phyloP scores from a whole-genome alignment of 2,797 vertebrate species.

The Hydrolagus colliei region DNA sequence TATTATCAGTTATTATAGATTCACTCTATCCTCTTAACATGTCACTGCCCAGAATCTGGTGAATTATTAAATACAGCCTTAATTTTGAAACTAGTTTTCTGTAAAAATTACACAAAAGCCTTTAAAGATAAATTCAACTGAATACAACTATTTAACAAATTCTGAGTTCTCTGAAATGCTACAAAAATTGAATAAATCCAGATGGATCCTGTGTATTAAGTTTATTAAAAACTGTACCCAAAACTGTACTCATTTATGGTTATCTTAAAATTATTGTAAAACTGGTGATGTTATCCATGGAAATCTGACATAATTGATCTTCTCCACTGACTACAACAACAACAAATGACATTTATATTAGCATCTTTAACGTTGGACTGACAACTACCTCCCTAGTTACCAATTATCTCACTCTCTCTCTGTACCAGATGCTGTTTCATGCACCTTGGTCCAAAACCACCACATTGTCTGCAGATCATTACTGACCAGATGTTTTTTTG shows the following conservation, averaged over 20 bases:
- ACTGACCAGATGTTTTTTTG: background rate
- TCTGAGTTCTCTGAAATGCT: no score
- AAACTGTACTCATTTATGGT: slow-evolving; percentile 13
- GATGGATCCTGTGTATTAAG: slow-evolving; percentile 46
- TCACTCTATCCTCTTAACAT: no score
- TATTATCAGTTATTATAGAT: no score
- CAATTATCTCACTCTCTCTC: background rate
- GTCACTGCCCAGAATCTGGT: no score
- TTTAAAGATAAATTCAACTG: no score
- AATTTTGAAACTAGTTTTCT: no score
- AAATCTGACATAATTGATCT: background rate
- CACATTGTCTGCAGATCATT: background rate
- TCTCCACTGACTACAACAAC: background rate
- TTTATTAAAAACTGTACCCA: slow-evolving; percentile 43
- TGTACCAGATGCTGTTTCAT: background rate
- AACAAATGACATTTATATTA: no score
- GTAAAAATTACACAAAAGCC: no score
- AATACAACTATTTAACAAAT: no score
- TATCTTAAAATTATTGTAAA: background rate
- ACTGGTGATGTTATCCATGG: background rate
- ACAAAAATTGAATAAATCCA: no score
- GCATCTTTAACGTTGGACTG: no score
- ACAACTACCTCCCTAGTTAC: background rate
- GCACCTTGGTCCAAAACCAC: background rate
- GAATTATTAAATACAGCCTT: no score